Evolutionary conservation across 1,140 invertebrate genomes (phyloP).

Genomic region (Chlorops oryzae): DNA sequence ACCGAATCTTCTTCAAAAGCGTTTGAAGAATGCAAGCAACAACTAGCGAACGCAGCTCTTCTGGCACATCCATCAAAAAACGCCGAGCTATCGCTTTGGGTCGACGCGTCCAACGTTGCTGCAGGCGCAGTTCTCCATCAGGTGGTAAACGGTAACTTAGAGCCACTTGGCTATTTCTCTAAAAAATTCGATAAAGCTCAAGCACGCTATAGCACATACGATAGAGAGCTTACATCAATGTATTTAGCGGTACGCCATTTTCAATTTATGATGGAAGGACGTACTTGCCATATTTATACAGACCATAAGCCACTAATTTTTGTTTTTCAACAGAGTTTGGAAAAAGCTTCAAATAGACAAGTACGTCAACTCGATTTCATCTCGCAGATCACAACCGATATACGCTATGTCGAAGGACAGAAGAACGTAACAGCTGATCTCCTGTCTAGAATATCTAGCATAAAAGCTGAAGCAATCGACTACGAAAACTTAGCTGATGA

Average conservation of each 20-base stretch:
- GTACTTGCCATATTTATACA: constrained; percentile 35
- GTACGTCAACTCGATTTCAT: constrained; percentile 41
- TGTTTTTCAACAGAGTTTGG: constrained; percentile 18
- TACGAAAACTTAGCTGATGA: background rate
- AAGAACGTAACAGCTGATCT: constrained; percentile 40
- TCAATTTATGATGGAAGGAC: constrained; percentile 32
- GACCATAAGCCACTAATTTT: constrained; percentile 48
- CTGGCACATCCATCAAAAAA: no score
- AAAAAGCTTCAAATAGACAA: constrained; percentile 17
- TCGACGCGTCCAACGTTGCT: no score
- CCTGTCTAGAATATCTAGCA: constrained; percentile 26
- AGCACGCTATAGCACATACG: constrained; percentile 34
- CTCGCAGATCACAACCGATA: constrained; percentile 37
- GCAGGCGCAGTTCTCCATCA: no score
- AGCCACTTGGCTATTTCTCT: constrained; percentile 32
- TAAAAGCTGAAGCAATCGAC: background rate
- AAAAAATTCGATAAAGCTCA: constrained; percentile 20
- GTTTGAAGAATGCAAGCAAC: no score
- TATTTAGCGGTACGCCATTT: constrained; percentile 37
- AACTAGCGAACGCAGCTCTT: no score
- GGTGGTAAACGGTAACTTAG: constrained; percentile 12
- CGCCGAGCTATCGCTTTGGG: no score
- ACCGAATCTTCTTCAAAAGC: no score
- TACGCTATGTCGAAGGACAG: constrained; percentile 34
- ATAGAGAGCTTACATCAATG: constrained; percentile 40